Evolutionary conservation across 2,113 vertebrate species (phyloP), one percentile per base, ranked within the genome.

Genomic region (Datnioides undecimradiatus): DNA sequence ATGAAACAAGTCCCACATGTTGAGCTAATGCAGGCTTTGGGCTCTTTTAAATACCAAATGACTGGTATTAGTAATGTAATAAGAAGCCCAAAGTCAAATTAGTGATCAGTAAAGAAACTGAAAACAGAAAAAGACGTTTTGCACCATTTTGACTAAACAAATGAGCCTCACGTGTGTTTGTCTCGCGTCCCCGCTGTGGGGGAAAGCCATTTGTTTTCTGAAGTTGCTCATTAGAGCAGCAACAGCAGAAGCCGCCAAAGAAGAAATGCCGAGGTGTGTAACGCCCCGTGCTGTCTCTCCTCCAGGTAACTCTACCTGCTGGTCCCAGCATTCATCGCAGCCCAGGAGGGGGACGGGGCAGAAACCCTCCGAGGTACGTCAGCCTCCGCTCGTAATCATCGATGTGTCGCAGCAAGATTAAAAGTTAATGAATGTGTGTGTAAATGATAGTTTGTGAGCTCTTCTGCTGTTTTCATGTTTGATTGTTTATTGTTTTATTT

Each of bases 331-430:
- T 82, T 98, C 97, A 23, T 95, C 97, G 14, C 96, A 94, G 57
- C 95, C 89, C 55, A 94, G 92, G 78, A 96, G 96, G 78, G 95
- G 95, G 34, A 95, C 96, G 33, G 97, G 98, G 29, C 94, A 95
- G 76, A 99, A 98, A 86, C 96, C 97, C 49, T 98, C 98, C 0
- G 98, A 99, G 97, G 98, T 99, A 95, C 27, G 62, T 48, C 33
- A 1, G 5, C 3, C 6, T 67, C 0, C 7, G 29, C 40, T 21
- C 16, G 0, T 5, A 0, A 29, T 16, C 2, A n/a, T 21, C 17
- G 2, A n/a, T 34, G 17, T 4, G 34, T 0, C 19, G 2, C 2
- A 21, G 6, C 7, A 34, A 17, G 1, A n/a, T 40, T 2, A 25
- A 12, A 45, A 4, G 9, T 2, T 23, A 1, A n/a, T 33, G 11